These are phyloP conservation scores for Sycophila sp. DNA, from an alignment of 1,140 invertebrate genomes.

Conservation along the genomic window DNA sequence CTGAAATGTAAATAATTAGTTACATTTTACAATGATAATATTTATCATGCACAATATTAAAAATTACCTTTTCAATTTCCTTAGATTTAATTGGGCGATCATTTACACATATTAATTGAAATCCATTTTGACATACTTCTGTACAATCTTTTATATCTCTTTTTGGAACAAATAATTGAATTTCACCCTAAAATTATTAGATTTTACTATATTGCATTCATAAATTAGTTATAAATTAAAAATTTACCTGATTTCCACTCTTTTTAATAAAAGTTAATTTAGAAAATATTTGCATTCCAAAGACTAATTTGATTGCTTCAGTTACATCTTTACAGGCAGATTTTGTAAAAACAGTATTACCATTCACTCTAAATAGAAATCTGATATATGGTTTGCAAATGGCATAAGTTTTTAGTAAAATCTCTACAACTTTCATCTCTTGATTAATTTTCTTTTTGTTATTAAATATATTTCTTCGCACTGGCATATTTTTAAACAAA, in stretches of 20 bases:
- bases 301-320: slow-evolving; percentile 61
- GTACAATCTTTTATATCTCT: slow-evolving; percentile 53
- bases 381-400: slow-evolving; percentile 67
- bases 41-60: neutral
- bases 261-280: slow-evolving; percentile 59
- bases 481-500: slow-evolving; percentile 73
- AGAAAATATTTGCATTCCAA: slow-evolving; percentile 63
- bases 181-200: slow-evolving; percentile 49
- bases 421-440: slow-evolving; percentile 71
- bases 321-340: slow-evolving; percentile 55
- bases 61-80: slow-evolving; percentile 69
- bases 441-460: slow-evolving; percentile 66
- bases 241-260: slow-evolving; percentile 44
- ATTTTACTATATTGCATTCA: neutral
- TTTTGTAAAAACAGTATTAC: slow-evolving; percentile 70
- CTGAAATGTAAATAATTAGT: slow-evolving; percentile 49
- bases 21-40: neutral
- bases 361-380: slow-evolving; percentile 68
- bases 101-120: slow-evolving; percentile 68
- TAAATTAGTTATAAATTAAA: slow-evolving; percentile 13
- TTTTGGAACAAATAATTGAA: slow-evolving; percentile 66
- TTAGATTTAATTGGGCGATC: slow-evolving; percentile 69
- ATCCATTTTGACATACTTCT: slow-evolving; percentile 53
- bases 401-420: slow-evolving; percentile 67
- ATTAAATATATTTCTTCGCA: slow-evolving; percentile 70